Percentiles rank a stretch among this genome's conserved stretches.
phyloP scores from a whole-genome alignment of 2,113 vertebrate species.

The Pavo muticus region DNA sequence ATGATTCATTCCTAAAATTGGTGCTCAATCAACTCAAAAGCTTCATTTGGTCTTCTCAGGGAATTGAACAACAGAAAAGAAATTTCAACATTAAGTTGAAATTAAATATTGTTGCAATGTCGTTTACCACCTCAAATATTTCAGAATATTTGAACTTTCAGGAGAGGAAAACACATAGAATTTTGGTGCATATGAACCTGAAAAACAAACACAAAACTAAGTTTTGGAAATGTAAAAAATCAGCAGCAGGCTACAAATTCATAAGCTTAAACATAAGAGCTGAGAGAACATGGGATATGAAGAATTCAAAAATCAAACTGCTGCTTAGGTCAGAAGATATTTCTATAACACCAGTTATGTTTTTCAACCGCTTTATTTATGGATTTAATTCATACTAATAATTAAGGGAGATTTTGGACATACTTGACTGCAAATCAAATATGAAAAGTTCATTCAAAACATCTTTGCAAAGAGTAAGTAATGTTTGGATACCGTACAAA shows the following conservation, averaged over 20 bases:
- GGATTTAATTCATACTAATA: neutral
- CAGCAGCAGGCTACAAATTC: neutral
- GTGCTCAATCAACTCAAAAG: slow-evolving; percentile 44
- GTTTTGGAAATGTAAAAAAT: neutral
- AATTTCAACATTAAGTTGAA: slow-evolving; percentile 46
- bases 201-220: neutral
- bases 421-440: neutral
- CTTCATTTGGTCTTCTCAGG: slow-evolving; percentile 48
- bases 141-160: slow-evolving; percentile 12
- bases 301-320: neutral
- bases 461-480: neutral
- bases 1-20: slow-evolving; percentile 56
- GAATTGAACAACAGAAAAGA: slow-evolving; percentile 39
- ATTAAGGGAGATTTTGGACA: neutral
- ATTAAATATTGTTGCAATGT: slow-evolving; percentile 31
- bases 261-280: neutral
- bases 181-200: neutral
- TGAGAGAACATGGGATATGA: neutral
- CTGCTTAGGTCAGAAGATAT: neutral
- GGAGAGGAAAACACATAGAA: slow-evolving; percentile 16
- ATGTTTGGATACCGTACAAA: neutral
- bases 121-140: neutral
- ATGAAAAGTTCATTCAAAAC: neutral
- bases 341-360: neutral
- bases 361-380: neutral